These are phyloP conservation scores for Callopanchax toddi DNA, from an alignment of 2,113 vertebrate species.

Conservation along the genomic window DNA sequence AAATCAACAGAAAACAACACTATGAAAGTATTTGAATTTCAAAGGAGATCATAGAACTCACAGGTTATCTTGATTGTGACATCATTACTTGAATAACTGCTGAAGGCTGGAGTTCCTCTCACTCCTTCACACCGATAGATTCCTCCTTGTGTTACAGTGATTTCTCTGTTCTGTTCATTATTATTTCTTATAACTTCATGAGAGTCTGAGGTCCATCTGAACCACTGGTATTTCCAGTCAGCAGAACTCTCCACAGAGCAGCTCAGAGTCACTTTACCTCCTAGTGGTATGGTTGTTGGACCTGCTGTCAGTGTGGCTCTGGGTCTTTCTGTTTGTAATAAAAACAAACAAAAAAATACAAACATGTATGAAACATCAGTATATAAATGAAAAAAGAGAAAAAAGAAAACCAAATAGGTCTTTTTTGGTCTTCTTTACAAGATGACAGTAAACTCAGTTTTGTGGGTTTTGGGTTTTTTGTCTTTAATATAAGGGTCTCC, in stretches of 20 bases:
- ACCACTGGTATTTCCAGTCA: slow-evolving; percentile 21
- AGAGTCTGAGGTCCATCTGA: not conserved
- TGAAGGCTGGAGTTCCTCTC: slow-evolving; percentile 12
- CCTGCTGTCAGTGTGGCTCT: not conserved
- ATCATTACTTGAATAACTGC: not conserved
- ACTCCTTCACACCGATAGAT: slow-evolving; percentile 18
- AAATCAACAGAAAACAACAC: not conserved
- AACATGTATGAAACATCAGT: no score
- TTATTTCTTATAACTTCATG: not conserved
- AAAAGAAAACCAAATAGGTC: no score
- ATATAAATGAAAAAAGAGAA: no score
- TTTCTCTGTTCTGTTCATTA: not conserved
- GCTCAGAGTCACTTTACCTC: not conserved
- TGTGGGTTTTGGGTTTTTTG: no score
- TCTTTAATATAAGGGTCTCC: no score
- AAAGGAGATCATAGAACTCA: fast-evolving
- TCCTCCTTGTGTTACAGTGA: slow-evolving; percentile 16
- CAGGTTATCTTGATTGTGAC: not conserved
- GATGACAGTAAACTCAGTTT: no score
- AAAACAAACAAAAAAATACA: not conserved
- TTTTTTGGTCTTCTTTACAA: no score
- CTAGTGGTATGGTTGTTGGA: not conserved
- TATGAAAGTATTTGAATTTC: not conserved
- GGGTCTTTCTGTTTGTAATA: not conserved
- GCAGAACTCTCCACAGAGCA: slow-evolving; percentile 9